phyloP scores from a whole-genome alignment of 1,140 invertebrate species.

The Drosophila elegans region DNA sequence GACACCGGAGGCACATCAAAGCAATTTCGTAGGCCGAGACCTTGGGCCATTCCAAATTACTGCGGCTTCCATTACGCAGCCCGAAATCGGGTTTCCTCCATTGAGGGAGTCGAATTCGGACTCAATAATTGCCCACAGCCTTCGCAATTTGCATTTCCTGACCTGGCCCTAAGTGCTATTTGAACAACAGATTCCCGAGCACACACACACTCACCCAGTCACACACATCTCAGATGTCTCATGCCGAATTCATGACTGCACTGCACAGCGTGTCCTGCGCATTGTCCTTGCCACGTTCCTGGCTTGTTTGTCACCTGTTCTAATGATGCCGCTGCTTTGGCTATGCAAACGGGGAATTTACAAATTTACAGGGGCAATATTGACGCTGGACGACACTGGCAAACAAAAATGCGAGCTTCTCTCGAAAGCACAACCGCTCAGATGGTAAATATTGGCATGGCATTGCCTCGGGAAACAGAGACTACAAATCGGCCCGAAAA shows the following conservation, averaged over 20 bases:
- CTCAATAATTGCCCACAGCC: slow-evolving; percentile 32
- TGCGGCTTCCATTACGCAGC: slow-evolving; percentile 24
- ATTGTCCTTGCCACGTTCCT: slow-evolving; percentile 57
- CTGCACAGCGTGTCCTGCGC: slow-evolving; percentile 32
- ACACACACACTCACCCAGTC: neutral
- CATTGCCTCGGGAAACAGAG: neutral
- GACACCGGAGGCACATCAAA: slow-evolving; percentile 27
- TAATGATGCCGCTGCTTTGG: slow-evolving; percentile 11
- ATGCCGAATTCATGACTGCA: slow-evolving; percentile 67
- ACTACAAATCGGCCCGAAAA: neutral
- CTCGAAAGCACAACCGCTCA: neutral
- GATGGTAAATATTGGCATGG: slow-evolving; percentile 19
- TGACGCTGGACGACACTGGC: slow-evolving; percentile 29
- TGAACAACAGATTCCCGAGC: slow-evolving; percentile 38
- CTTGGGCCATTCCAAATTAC: slow-evolving; percentile 22
- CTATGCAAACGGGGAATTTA: slow-evolving; percentile 18
- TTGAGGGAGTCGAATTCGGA: slow-evolving; percentile 18
- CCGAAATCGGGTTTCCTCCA: neutral
- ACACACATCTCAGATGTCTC: slow-evolving; percentile 10
- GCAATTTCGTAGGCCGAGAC: slow-evolving; percentile 10
- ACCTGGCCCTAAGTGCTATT: slow-evolving; percentile 40
- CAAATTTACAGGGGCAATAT: slow-evolving; percentile 51
- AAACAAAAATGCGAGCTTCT: slow-evolving; percentile 32
- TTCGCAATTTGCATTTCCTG: slow-evolving; percentile 42
- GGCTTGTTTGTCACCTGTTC: slow-evolving; percentile 24